These are phyloP conservation scores for Pristionchus entomophagus DNA, from an alignment of 2,888 invertebrate species.

Conservation along the genomic window DNA sequence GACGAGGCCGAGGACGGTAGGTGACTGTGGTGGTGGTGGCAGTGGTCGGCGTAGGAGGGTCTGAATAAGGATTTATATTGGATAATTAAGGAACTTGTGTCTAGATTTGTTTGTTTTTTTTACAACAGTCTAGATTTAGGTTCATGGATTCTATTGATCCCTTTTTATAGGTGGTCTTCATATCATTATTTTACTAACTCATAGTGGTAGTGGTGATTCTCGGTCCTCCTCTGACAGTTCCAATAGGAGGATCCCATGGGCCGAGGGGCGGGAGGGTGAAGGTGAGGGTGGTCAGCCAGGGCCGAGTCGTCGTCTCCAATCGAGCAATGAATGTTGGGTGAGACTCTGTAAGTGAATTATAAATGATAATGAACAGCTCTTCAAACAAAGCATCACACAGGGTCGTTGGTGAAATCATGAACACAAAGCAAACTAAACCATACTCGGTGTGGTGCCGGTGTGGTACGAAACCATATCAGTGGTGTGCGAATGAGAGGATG, in stretches of 20 bases:
- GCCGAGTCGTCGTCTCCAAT: neutral
- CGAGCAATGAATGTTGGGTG: neutral
- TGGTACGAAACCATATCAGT: neutral
- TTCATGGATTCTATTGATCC: too few relatives aligned
- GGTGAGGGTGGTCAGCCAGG: slow-evolving; percentile 36
- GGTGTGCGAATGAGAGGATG: neutral
- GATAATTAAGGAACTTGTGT: too few relatives aligned
- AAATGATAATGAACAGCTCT: too few relatives aligned
- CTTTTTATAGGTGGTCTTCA: too few relatives aligned
- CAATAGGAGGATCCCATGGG: neutral
- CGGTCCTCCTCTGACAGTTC: neutral
- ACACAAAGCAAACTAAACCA: neutral
- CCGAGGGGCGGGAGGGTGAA: neutral
- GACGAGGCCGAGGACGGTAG: neutral
- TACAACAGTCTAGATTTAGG: too few relatives aligned
- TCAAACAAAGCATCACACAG: too few relatives aligned
- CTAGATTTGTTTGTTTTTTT: too few relatives aligned
- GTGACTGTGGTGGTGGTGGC: neutral
- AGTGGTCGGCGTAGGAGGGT: neutral
- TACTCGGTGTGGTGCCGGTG: neutral
- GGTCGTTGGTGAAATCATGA: too few relatives aligned
- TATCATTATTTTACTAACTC: too few relatives aligned
- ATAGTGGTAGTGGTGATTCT: neutral
- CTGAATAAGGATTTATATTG: neutral
- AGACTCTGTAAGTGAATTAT: neutral